A percentile compares a stretch with the other conserved stretches of the same genome.
These are phyloP conservation scores for Sarcoramphus papa DNA, from an alignment of 2,797 vertebrate genomes.

Conservation along the genomic window DNA sequence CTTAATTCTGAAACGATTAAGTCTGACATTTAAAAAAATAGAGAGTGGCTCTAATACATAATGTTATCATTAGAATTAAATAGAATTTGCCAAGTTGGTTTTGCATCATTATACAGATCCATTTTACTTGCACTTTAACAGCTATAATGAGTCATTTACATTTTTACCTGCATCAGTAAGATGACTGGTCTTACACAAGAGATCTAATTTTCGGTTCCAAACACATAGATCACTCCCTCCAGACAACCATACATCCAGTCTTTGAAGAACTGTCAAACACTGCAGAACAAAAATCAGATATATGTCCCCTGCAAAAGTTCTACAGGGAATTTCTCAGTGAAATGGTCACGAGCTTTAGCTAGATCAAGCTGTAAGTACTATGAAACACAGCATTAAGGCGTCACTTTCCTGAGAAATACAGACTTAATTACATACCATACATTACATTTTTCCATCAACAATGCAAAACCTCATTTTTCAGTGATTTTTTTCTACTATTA, in stretches of 20 bases:
- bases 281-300: constrained; percentile 68
- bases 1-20: constrained; percentile 17
- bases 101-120: constrained; percentile 46
- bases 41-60: neutral
- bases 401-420: neutral
- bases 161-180: constrained; percentile 86
- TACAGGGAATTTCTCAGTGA: constrained; percentile 12
- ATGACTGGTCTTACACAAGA: constrained; percentile 84
- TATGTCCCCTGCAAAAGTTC: constrained; percentile 29
- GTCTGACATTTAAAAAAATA: constrained; percentile 29
- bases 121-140: constrained; percentile 51
- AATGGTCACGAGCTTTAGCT: neutral
- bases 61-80: constrained; percentile 57
- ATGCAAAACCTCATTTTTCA: neutral
- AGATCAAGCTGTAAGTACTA: neutral
- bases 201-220: constrained; percentile 88
- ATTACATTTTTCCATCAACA: neutral
- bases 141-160: constrained; percentile 52
- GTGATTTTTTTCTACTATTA: neutral
- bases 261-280: constrained; percentile 89
- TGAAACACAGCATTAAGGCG: neutral
- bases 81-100: constrained; percentile 37
- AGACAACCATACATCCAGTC: constrained; percentile 85
- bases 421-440: neutral
- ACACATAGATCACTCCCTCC: constrained; percentile 90